Evolutionary conservation across 1,140 invertebrate species (phyloP).

Genomic region (Hetaerina americana): DNA sequence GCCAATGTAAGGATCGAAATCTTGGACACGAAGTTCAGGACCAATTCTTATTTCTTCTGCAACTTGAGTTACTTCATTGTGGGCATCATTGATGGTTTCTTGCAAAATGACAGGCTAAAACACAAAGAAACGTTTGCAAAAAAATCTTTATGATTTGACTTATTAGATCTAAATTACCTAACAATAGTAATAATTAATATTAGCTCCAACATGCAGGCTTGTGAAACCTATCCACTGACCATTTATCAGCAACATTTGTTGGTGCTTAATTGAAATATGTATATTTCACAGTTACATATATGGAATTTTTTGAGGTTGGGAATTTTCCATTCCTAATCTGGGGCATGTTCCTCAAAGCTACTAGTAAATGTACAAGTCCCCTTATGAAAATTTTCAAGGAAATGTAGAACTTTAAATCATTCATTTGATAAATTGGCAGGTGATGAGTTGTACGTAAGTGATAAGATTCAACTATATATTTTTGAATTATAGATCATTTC

Average conservation of each 20-base stretch:
- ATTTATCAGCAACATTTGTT: background rate
- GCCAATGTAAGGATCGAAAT: conserved; percentile 69
- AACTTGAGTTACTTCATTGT: conserved; percentile 38
- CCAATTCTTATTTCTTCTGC: conserved; percentile 55
- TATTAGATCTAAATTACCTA: background rate
- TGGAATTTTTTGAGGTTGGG: too few species aligned
- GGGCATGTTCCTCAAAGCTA: too few species aligned
- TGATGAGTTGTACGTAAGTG: too few species aligned
- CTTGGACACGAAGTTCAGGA: conserved; percentile 51
- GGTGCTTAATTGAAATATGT: background rate
- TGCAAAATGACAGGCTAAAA: conserved; percentile 50
- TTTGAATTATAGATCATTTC: too few species aligned
- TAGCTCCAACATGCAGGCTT: background rate
- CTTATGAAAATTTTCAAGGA: too few species aligned
- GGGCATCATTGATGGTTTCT: conserved; percentile 43
- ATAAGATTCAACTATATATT: too few species aligned
- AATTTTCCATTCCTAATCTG: too few species aligned
- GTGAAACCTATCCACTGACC: background rate
- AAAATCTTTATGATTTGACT: conserved; percentile 11
- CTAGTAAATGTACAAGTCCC: too few species aligned
- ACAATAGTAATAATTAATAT: background rate
- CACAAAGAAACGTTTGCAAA: too few species aligned
- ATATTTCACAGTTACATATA: background rate
- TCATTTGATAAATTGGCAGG: too few species aligned
- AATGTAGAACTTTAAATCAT: too few species aligned